Percentiles rank a stretch among this genome's conserved stretches.
Conservation (phyloP, 2,888 invertebrate genomes). For the Drepanosiphum platanoidis region DNA sequence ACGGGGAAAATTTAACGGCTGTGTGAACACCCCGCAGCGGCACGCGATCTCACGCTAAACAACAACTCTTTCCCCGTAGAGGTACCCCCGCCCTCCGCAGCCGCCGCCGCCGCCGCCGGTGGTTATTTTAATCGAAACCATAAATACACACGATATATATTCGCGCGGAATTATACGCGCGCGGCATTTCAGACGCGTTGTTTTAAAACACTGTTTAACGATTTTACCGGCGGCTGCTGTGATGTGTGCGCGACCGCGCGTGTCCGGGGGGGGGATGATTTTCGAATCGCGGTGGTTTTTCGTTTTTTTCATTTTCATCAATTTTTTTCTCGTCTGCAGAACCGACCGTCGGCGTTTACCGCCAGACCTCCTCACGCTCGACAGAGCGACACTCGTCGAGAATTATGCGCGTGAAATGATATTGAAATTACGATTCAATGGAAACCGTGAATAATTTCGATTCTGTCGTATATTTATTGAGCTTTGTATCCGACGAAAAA, state of each 20-base stretch:
- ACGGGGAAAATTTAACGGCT: constrained; percentile 51
- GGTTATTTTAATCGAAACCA: constrained; percentile 52
- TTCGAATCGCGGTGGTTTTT: background rate
- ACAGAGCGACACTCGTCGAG: no score
- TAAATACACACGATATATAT: constrained; percentile 9
- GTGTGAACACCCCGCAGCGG: constrained; percentile 55
- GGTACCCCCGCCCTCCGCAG: no score
- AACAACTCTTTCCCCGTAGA: constrained; percentile 46
- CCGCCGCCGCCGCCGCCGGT: background rate
- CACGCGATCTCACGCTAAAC: constrained; percentile 55
- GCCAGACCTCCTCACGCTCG: no score
- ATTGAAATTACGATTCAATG: no score
- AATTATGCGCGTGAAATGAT: no score
- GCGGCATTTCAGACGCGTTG: background rate
- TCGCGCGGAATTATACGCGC: background rate
- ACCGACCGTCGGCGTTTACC: no score
- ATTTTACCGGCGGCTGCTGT: background rate
- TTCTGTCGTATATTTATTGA: no score
- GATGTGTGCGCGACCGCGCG: background rate
- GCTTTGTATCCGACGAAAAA: no score
- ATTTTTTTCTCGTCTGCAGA: no score
- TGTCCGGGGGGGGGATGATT: background rate
- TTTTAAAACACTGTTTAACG: background rate
- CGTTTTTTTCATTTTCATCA: no score
- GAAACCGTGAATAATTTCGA: no score